Conservation (phyloP, 2,113 vertebrate species). For the Carlito syrichta region DNA sequence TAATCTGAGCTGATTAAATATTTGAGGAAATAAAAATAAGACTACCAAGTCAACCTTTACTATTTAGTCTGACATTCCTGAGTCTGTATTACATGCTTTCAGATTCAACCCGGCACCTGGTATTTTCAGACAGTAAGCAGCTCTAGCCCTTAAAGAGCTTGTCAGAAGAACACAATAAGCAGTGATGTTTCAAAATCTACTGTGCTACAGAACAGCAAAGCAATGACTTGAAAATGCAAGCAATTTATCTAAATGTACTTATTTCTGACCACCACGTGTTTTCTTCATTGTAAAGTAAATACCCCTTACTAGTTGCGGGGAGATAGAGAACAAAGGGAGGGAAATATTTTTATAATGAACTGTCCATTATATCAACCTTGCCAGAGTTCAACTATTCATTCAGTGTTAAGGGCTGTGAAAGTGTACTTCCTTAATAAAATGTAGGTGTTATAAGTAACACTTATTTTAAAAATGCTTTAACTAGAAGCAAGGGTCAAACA, state of each 20-base stretch:
- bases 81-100: neutral
- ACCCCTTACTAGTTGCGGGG: neutral
- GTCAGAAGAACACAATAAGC: neutral
- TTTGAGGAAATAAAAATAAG: neutral
- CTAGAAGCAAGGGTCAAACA: slow-evolving; percentile 32
- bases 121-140: neutral
- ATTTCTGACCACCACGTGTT: neutral
- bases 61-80: neutral
- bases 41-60: slow-evolving; percentile 21
- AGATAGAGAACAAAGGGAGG: slow-evolving; percentile 35
- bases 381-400: neutral
- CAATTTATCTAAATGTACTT: slow-evolving; percentile 38
- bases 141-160: neutral
- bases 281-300: slow-evolving; percentile 3
- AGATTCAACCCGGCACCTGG: neutral
- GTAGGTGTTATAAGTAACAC: neutral
- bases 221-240: neutral
- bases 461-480: slow-evolving; percentile 9
- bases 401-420: neutral
- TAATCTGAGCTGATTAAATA: neutral
- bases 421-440: slow-evolving; percentile 11
- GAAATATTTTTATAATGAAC: neutral
- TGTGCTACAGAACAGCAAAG: neutral
- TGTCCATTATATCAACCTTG: neutral
- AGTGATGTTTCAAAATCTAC: neutral